phyloP scores from a whole-genome alignment of 2,113 vertebrate genomes.

The Ranitomeya imitator region DNA sequence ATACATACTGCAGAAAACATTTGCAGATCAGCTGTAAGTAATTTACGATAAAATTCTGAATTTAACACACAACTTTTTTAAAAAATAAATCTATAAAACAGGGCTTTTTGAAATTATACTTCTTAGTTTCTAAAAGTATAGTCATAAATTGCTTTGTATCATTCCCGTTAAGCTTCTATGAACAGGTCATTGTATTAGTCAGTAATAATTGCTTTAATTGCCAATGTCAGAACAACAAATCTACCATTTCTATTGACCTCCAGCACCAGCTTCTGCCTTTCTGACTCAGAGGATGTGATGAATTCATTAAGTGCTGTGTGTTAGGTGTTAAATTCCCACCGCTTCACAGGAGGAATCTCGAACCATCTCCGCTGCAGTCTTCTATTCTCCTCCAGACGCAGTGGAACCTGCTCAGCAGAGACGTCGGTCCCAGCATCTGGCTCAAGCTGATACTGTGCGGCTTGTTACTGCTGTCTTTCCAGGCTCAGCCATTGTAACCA shows the following conservation, averaged over 20 bases:
- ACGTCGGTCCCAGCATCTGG: too few relatives aligned
- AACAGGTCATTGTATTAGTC: background rate
- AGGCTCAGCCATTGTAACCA: too few relatives aligned
- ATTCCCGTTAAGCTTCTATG: background rate
- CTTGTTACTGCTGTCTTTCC: too few relatives aligned
- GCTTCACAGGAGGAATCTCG: too few relatives aligned
- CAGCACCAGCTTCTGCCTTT: slow-evolving; percentile 5
- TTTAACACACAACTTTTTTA: background rate
- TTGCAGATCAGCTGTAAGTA: background rate
- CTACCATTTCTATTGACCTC: background rate
- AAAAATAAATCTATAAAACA: background rate
- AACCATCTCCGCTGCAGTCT: too few relatives aligned
- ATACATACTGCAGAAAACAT: too few relatives aligned
- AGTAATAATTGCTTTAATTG: background rate
- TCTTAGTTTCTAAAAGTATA: background rate
- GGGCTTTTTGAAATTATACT: background rate
- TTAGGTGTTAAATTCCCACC: too few relatives aligned
- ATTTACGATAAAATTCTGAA: background rate
- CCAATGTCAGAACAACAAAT: background rate
- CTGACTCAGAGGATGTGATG: background rate
- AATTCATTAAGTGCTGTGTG: too few relatives aligned
- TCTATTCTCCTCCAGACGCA: too few relatives aligned
- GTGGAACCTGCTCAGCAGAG: too few relatives aligned
- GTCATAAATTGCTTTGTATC: background rate
- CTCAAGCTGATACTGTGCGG: too few relatives aligned